Conservation (phyloP, 1,140 invertebrate genomes). For the Leptinotarsa texana region DNA sequence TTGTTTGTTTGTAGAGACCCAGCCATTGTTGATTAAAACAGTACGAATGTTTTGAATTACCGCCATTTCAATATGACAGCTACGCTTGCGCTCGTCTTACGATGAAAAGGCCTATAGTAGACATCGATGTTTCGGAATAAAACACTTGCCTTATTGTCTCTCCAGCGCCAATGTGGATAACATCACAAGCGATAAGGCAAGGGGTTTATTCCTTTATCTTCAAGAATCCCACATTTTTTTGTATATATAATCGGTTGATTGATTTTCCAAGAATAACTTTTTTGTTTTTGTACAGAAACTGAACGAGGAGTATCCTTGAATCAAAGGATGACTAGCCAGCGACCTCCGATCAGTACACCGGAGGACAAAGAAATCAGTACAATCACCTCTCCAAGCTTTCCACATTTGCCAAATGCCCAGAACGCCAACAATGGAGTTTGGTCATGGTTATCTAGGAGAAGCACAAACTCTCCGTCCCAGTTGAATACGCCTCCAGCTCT, state of each 20-base stretch:
- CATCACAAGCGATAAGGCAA: too few relatives aligned
- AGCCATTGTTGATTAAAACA: too few relatives aligned
- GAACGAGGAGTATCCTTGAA: slow-evolving; percentile 32
- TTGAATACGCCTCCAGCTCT: slow-evolving; percentile 55
- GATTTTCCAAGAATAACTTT: neutral
- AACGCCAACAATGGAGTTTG: slow-evolving; percentile 62
- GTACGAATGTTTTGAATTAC: too few relatives aligned
- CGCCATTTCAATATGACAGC: too few relatives aligned
- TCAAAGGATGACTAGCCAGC: slow-evolving; percentile 21
- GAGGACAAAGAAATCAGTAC: slow-evolving; percentile 47
- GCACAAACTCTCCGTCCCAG: slow-evolving; percentile 54
- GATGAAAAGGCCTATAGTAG: too few relatives aligned
- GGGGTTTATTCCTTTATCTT: too few relatives aligned
- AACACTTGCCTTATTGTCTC: too few relatives aligned
- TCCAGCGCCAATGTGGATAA: too few relatives aligned
- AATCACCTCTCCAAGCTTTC: slow-evolving; percentile 39
- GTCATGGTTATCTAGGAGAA: slow-evolving; percentile 66
- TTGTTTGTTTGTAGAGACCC: too few relatives aligned
- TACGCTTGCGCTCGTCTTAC: too few relatives aligned
- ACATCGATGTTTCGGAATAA: too few relatives aligned
- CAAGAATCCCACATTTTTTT: too few relatives aligned
- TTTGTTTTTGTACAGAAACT: slow-evolving; percentile 26
- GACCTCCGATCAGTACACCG: slow-evolving; percentile 46
- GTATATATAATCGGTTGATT: neutral
- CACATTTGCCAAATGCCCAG: slow-evolving; percentile 28